A percentile compares a stretch with the other conserved stretches of the same genome.
These are phyloP conservation scores for Festucalex cinctus DNA, from an alignment of 2,113 vertebrate genomes.

Conservation along the genomic window DNA sequence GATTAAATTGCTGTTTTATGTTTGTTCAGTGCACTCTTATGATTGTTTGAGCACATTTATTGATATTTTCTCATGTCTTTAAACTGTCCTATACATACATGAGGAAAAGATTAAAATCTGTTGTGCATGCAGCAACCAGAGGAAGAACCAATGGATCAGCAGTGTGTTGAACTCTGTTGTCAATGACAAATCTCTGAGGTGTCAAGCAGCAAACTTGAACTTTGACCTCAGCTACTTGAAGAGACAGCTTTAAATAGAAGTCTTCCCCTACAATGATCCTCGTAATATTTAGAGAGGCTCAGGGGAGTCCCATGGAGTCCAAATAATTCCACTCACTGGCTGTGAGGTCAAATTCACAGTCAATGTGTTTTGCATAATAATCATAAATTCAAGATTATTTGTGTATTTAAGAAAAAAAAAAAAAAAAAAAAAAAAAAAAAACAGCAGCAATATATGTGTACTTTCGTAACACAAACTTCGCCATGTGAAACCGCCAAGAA, in stretches of 20 bases:
- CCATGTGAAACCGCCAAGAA: background rate
- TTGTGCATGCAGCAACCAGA: background rate
- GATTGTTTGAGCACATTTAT: background rate
- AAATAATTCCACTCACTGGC: background rate
- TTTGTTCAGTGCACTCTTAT: background rate
- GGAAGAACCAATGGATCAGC: background rate
- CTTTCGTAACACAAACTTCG: background rate
- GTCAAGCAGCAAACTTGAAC: background rate
- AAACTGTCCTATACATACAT: background rate
- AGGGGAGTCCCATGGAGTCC: background rate
- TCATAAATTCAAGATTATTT: background rate
- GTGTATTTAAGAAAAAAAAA: background rate
- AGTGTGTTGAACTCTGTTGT: background rate
- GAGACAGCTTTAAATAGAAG: background rate
- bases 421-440: too few species aligned
- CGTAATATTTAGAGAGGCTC: background rate
- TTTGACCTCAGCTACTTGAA: background rate
- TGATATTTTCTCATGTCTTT: background rate
- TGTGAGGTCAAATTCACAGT: background rate
- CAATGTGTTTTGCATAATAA: background rate
- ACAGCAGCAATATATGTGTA: background rate
- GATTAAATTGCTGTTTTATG: background rate
- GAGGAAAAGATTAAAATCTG: background rate
- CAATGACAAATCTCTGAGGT: background rate
- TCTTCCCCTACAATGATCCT: background rate